phyloP scores from a whole-genome alignment of 2,888 invertebrate species.

The Acleris holmiana region DNA sequence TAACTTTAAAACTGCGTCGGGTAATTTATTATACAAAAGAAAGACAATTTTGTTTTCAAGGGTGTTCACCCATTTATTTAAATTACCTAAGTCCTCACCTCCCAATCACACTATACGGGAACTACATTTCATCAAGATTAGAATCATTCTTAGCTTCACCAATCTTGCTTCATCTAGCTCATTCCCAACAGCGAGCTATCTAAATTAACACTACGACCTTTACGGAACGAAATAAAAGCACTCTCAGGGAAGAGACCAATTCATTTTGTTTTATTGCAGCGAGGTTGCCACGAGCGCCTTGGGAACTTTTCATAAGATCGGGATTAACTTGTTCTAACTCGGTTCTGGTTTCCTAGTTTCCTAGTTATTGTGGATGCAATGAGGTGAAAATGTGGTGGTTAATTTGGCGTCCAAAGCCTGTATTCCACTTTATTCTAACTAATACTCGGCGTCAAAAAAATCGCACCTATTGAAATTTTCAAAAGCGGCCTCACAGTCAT shows the following conservation, averaged over 20 bases:
- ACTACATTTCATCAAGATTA: neutral
- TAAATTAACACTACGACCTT: conserved; percentile 43
- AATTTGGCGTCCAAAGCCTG: too few relatives aligned
- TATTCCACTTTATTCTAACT: too few relatives aligned
- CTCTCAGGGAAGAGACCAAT: conserved; percentile 42
- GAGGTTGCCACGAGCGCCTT: conserved; percentile 47
- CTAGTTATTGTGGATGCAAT: conserved; percentile 32
- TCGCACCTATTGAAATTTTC: too few relatives aligned
- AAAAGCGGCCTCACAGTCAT: too few relatives aligned
- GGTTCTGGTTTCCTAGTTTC: conserved; percentile 32
- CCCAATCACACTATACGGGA: too few relatives aligned
- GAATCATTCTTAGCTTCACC: neutral
- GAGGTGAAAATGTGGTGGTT: conserved; percentile 2
- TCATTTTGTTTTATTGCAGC: conserved; percentile 54
- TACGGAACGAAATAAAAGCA: conserved; percentile 44
- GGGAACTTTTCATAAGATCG: conserved; percentile 55
- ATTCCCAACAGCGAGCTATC: conserved; percentile 24
- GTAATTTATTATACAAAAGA: too few relatives aligned
- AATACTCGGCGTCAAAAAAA: too few relatives aligned
- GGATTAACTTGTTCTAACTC: conserved; percentile 47
- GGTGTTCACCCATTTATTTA: too few relatives aligned
- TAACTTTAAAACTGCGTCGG: too few relatives aligned
- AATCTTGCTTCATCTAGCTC: conserved; percentile 9
- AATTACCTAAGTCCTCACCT: too few relatives aligned
- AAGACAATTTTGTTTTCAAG: too few relatives aligned